Evolutionary conservation across 2,888 invertebrate species (phyloP).

Genomic region (Watsonalla cultraria): DNA sequence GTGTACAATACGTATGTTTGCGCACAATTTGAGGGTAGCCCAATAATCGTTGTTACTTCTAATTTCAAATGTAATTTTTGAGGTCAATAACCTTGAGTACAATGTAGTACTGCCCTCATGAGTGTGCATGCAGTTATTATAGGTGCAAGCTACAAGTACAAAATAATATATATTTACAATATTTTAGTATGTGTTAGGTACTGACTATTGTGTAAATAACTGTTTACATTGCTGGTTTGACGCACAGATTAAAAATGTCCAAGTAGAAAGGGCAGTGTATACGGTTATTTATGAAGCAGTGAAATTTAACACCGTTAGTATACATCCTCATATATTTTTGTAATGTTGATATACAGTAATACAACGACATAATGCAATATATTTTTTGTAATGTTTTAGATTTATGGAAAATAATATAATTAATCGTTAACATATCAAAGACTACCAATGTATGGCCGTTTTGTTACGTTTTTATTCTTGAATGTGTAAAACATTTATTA

Average conservation of each 20-base stretch:
- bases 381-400: slow-evolving; percentile 61
- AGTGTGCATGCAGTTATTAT: not conserved
- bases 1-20: slow-evolving; percentile 6
- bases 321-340: slow-evolving; percentile 14
- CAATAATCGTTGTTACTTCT: not conserved
- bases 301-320: too few species aligned
- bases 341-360: slow-evolving; percentile 53
- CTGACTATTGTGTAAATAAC: not conserved
- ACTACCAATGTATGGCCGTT: slow-evolving; percentile 35
- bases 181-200: slow-evolving; percentile 9
- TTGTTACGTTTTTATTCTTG: slow-evolving; percentile 37
- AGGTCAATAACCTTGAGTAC: slow-evolving; percentile 5
- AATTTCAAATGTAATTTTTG: not conserved
- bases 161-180: slow-evolving; percentile 8
- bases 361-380: slow-evolving; percentile 72
- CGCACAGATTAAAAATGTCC: not conserved
- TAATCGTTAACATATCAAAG: slow-evolving; percentile 56
- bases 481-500: slow-evolving; percentile 47
- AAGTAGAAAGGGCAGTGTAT: not conserved
- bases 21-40: not conserved
- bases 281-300: not conserved
- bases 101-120: slow-evolving; percentile 5
- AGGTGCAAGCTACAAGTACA: slow-evolving; percentile 12
- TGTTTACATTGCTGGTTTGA: not conserved
- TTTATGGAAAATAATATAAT: slow-evolving; percentile 23